These are phyloP conservation scores for Butastur rufipennis DNA, from an alignment of 2,113 vertebrate genomes.

Conservation along the genomic window DNA sequence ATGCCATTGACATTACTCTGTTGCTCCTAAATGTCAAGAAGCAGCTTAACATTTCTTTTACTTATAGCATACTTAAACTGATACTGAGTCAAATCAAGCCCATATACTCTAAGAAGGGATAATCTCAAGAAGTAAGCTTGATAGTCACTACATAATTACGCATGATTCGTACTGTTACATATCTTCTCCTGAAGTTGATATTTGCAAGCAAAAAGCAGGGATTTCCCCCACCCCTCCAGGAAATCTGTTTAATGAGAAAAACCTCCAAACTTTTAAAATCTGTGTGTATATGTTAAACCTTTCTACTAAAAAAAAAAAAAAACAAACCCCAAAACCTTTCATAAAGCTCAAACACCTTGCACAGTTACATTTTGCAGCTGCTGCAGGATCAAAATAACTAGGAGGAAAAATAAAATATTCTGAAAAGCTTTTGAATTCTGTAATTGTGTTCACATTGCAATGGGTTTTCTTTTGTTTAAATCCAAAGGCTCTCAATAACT, in stretches of 20 bases:
- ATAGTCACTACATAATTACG: background rate
- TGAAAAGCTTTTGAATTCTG: background rate
- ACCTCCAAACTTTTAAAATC: background rate
- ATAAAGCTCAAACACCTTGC: background rate
- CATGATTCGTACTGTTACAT: background rate
- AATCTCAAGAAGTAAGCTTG: background rate
- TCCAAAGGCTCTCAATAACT: background rate
- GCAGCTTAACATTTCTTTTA: background rate
- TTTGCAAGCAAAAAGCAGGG: background rate
- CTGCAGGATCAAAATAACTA: background rate
- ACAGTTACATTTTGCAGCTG: background rate
- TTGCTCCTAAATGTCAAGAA: background rate
- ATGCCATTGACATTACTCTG: background rate
- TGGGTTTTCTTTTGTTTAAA: background rate
- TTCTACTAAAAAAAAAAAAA: background rate
- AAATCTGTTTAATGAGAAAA: background rate
- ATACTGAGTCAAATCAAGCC: background rate
- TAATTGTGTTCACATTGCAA: background rate
- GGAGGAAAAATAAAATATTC: background rate
- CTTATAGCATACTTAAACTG: background rate
- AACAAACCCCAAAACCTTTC: background rate
- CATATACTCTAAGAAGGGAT: background rate
- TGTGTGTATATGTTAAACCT: background rate
- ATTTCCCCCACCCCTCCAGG: background rate
- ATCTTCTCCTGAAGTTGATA: background rate